Conservation (phyloP, 64 coral and sea anemone genomes). For the Acropora tenuis region DNA sequence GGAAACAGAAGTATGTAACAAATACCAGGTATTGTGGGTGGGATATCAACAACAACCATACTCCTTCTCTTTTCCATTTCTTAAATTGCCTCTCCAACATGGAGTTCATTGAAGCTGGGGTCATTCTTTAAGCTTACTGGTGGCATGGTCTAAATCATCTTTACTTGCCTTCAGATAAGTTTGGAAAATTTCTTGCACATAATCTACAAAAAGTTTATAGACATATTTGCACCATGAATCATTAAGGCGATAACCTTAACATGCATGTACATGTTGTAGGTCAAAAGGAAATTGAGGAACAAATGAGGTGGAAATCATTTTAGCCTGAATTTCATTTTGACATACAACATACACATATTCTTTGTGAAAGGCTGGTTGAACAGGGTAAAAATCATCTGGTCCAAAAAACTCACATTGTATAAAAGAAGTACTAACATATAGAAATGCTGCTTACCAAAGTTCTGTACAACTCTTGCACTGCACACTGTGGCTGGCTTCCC, state of each 20-base stretch:
- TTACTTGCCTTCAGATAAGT: constrained; percentile 11
- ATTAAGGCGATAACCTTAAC: no score
- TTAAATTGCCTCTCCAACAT: neutral
- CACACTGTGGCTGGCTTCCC: neutral
- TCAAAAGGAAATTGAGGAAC: no score
- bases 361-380: no score
- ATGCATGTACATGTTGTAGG: no score
- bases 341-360: no score
- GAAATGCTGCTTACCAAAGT: constrained; percentile 1
- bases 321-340: neutral
- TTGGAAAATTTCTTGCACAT: constrained; percentile 36
- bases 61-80: constrained; percentile 11
- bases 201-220: constrained; percentile 13
- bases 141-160: constrained; percentile 1
- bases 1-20: neutral
- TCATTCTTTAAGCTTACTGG: neutral
- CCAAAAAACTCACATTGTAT: neutral
- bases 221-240: no score
- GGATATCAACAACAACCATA: constrained; percentile 26
- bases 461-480: neutral
- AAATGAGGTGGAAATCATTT: no score
- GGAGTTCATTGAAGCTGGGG: no score
- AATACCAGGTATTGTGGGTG: constrained; percentile 30
- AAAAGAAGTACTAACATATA: neutral
- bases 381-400: no score